Evolutionary conservation across 2,113 vertebrate genomes (phyloP).

Genomic region (Xiphophorus hellerii): DNA sequence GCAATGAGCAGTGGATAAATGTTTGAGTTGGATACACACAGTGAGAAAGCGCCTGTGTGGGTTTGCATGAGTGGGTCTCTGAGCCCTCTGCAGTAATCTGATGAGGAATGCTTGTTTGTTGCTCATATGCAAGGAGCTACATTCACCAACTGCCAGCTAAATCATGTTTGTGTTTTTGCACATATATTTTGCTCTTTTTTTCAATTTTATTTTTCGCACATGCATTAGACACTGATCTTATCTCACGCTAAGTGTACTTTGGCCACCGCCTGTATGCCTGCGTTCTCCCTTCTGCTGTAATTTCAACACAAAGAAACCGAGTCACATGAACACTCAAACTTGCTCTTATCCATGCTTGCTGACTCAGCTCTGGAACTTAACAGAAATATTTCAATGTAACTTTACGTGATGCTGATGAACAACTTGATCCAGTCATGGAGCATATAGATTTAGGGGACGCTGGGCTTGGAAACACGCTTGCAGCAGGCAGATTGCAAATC

Average conservation of each 20-base stretch:
- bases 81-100: slow-evolving; percentile 73
- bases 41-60: slow-evolving; percentile 16
- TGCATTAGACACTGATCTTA: slow-evolving; percentile 21
- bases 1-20: neutral
- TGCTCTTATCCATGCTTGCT: neutral
- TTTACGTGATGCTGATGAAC: neutral
- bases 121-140: slow-evolving; percentile 43
- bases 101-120: slow-evolving; percentile 73
- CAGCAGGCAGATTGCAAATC: neutral
- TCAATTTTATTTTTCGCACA: neutral
- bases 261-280: slow-evolving; percentile 6
- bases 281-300: neutral
- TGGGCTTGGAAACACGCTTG: neutral
- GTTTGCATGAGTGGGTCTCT: slow-evolving; percentile 33
- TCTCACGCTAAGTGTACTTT: slow-evolving; percentile 41
- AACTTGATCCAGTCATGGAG: slow-evolving; percentile 13
- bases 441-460: neutral
- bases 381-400: neutral
- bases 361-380: neutral
- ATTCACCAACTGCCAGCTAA: slow-evolving; percentile 24
- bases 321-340: neutral
- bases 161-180: slow-evolving; percentile 5
- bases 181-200: too few species aligned
- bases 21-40: neutral
- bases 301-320: slow-evolving; percentile 19